These are phyloP conservation scores for Odontothrips loti DNA, from an alignment of 2,888 invertebrate genomes.

Conservation along the genomic window DNA sequence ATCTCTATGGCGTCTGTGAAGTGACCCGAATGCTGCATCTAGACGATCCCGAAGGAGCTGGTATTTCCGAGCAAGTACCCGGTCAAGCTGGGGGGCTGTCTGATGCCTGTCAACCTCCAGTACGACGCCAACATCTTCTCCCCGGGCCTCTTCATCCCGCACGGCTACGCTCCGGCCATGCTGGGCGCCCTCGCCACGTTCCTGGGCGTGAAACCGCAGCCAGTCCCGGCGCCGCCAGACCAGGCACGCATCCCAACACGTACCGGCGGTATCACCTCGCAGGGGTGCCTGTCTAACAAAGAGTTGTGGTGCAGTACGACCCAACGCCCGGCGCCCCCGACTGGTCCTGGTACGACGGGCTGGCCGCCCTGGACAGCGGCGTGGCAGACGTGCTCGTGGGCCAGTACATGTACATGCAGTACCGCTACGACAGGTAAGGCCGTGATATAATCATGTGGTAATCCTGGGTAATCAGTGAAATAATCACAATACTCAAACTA, in stretches of 20 bases:
- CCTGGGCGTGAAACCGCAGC: not conserved
- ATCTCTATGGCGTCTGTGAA: too few species aligned
- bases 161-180: not conserved
- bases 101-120: not conserved
- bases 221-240: not conserved
- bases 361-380: not conserved
- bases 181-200: not conserved
- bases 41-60: not conserved
- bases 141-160: not conserved
- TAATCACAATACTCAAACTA: too few species aligned
- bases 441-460: not conserved
- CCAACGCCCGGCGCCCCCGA: not conserved
- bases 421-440: not conserved
- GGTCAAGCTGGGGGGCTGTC: not conserved
- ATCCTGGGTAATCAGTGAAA: not conserved
- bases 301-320: not conserved
- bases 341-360: not conserved
- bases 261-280: not conserved
- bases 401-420: not conserved
- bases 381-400: not conserved
- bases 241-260: not conserved
- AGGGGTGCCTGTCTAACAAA: not conserved
- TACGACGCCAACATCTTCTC: constrained; percentile 8
- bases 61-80: not conserved
- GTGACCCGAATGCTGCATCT: not conserved